Base-by-base conservation (phyloP, 2,113 vertebrate genomes). In the Percopsis transmontana region DNA sequence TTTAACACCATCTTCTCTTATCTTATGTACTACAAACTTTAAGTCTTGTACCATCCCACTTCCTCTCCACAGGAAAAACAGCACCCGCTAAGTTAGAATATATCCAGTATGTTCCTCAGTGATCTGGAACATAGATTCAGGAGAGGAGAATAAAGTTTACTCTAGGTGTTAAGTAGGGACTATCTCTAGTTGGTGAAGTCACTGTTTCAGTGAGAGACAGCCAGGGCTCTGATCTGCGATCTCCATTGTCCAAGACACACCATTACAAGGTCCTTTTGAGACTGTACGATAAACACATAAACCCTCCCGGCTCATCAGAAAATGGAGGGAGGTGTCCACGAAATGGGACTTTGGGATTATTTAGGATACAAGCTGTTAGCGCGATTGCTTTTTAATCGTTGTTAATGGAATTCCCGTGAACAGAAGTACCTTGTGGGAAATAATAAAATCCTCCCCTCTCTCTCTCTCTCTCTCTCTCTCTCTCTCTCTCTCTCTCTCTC, bases 331-430 rank as follows among this genome's bases (percentile, higher is more conserved):
- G 64, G 68, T 64, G n/a, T 65, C 33, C 19, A 44, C 66, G 71
- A 61, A 83, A 44, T 8, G 53, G 76, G 79, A 67, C 38, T 59
- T 54, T 74, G 53, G 72, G 58, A 79, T 86, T 77, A 79, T 82
- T 88, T 74, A 73, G 76, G 70, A 76, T 80, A 56, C 77, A 67
- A 68, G 77, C 80, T 87, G 82, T 84, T 89, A 74, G 57, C 58
- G 58, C 6, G 66, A 89, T 85, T 72, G 78, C 79, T 85, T 83
- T 88, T 87, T 88, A 90, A 88, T 88, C 15, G 62, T 68, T 76
- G 64, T 84, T 89, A 85, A 86, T 91, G 77, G 70, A 75, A 66
- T 84, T 84, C 61, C 57, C 18, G 19, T 76, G 62, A 68, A 79
- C 58, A 54, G 70, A 65, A 74, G 77, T 58, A 74, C 74, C 78